These are phyloP conservation scores for Gallinago solitaria DNA, from an alignment of 2,797 vertebrate genomes.

Conservation along the genomic window DNA sequence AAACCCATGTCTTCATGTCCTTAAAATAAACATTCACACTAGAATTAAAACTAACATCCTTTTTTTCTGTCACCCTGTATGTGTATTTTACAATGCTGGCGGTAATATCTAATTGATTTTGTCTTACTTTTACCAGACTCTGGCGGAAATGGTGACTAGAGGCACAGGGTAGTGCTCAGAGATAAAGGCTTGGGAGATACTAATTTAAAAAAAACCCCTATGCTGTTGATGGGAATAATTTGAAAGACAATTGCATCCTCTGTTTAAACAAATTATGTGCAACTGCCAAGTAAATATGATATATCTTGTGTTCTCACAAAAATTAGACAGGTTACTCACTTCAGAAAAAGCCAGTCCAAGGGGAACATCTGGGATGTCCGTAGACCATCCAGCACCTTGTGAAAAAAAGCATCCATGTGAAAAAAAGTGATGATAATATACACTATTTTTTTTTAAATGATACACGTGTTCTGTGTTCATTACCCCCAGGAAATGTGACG, in stretches of 20 bases:
- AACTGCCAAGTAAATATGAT: background rate
- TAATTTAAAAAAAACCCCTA: background rate
- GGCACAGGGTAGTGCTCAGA: background rate
- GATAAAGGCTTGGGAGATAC: background rate
- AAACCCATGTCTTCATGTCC: background rate
- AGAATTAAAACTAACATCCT: background rate
- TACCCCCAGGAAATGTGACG: background rate
- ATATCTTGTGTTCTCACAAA: background rate
- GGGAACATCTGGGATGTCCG: background rate
- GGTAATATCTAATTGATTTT: background rate
- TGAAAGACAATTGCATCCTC: background rate
- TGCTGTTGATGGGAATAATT: background rate
- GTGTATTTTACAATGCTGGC: background rate
- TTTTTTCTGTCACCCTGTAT: background rate
- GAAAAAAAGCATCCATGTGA: background rate
- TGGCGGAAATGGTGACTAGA: background rate
- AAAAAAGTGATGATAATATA: background rate
- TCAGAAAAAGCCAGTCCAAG: background rate
- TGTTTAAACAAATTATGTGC: background rate
- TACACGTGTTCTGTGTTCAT: background rate
- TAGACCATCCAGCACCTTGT: background rate
- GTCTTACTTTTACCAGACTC: background rate
- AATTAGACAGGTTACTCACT: background rate
- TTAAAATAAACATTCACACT: background rate
- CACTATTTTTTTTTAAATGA: background rate